A percentile compares a stretch with the other conserved stretches of the same genome.
Conservation (phyloP, 2,888 invertebrate genomes). For the Stenodema calcarata region DNA sequence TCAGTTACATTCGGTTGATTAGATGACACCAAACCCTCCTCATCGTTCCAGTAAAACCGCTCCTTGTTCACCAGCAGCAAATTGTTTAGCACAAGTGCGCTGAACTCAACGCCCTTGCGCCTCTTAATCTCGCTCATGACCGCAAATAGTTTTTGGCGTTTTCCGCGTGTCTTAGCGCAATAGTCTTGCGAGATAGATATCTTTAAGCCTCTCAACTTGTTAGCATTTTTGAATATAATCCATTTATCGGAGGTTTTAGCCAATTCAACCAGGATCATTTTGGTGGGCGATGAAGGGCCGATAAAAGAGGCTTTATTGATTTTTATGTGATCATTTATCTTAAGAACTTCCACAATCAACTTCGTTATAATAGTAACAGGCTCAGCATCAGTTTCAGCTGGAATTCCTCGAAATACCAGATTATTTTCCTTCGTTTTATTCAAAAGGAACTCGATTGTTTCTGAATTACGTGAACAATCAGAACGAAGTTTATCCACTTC, state of each 20-base stretch:
- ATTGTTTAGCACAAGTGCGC: background rate
- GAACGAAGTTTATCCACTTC: background rate
- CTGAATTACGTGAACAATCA: background rate
- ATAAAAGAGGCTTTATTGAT: background rate
- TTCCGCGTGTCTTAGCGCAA: background rate
- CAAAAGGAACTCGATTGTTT: background rate
- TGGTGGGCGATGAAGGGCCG: background rate
- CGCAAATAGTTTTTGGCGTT: no score
- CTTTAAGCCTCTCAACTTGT: background rate
- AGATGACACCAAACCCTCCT: background rate
- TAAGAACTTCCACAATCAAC: background rate
- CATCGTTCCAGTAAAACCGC: background rate
- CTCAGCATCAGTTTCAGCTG: background rate
- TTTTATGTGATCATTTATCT: background rate
- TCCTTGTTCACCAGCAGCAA: background rate
- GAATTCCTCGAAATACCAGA: conserved; percentile 13
- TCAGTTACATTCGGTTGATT: background rate
- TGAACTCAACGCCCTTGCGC: no score
- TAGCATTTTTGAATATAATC: background rate
- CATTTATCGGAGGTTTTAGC: background rate
- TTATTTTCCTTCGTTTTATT: conserved; percentile 9
- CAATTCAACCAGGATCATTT: background rate
- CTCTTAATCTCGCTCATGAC: no score
- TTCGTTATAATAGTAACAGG: background rate
- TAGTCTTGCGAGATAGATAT: background rate